Evolutionary conservation across 2,888 invertebrate species (phyloP).

Genomic region (Malachius bipustulatus): DNA sequence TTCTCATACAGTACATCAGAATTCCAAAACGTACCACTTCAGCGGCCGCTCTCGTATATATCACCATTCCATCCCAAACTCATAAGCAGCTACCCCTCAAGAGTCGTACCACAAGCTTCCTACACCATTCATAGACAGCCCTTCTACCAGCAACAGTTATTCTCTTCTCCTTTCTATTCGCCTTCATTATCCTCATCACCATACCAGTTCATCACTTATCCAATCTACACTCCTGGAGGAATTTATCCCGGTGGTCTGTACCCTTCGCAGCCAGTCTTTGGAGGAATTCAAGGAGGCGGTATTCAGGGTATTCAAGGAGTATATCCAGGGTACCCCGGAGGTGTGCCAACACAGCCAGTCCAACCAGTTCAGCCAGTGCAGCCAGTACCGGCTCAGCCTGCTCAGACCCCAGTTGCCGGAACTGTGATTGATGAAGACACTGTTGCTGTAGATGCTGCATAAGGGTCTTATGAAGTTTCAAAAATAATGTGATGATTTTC

Average conservation of each 20-base stretch:
- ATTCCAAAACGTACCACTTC: too few relatives aligned
- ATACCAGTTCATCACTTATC: not conserved
- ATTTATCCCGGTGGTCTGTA: not conserved
- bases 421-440: constrained; percentile 1
- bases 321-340: not conserved
- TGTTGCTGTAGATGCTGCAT: not conserved
- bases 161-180: not conserved
- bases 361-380: not conserved
- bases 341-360: not conserved
- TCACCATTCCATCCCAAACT: too few relatives aligned
- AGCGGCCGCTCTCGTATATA: too few relatives aligned
- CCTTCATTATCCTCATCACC: too few relatives aligned
- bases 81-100: too few relatives aligned
- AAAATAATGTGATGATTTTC: too few relatives aligned
- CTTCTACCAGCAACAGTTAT: too few relatives aligned
- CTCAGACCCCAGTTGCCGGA: too few relatives aligned
- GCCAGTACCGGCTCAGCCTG: constrained; percentile 2
- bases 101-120: too few relatives aligned
- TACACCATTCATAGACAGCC: too few relatives aligned
- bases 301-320: not conserved
- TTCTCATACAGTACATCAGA: constrained; percentile 1
- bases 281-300: not conserved
- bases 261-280: not conserved
- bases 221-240: not conserved
- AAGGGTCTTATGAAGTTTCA: too few relatives aligned